Conservation (phyloP, 2,797 vertebrate species). For the Enteromius trimaculatus region DNA sequence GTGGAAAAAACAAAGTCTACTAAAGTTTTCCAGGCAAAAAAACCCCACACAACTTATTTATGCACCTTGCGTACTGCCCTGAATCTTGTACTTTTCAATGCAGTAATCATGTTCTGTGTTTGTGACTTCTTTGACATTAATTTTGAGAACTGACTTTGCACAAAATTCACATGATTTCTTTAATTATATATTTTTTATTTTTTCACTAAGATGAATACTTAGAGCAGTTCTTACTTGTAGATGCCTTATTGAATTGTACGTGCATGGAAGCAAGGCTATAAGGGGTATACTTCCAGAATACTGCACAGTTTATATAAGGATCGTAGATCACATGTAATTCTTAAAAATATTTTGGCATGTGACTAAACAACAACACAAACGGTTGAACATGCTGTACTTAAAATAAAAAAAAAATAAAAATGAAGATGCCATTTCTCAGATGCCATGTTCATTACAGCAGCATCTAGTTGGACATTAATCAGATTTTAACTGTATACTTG, state of each 20-base stretch:
- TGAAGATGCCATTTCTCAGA: neutral
- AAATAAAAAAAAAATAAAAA: too few relatives aligned
- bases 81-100: neutral
- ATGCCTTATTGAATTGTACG: neutral
- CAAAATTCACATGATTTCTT: neutral
- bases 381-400: neutral
- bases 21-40: neutral
- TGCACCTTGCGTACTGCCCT: neutral
- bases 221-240: neutral
- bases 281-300: neutral
- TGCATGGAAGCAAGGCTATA: neutral
- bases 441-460: neutral
- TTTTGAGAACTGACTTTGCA: neutral
- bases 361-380: neutral
- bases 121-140: neutral
- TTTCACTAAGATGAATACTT: neutral
- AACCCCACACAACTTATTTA: too few relatives aligned
- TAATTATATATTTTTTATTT: neutral
- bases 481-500: too few relatives aligned
- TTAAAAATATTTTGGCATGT: neutral
- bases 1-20: neutral
- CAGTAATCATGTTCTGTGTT: neutral
- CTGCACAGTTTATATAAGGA: neutral
- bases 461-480: neutral
- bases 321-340: neutral